A percentile compares a stretch with the other conserved stretches of the same genome.
These are phyloP conservation scores for Schizaphis graminum DNA, from an alignment of 2,888 invertebrate genomes.

Conservation along the genomic window DNA sequence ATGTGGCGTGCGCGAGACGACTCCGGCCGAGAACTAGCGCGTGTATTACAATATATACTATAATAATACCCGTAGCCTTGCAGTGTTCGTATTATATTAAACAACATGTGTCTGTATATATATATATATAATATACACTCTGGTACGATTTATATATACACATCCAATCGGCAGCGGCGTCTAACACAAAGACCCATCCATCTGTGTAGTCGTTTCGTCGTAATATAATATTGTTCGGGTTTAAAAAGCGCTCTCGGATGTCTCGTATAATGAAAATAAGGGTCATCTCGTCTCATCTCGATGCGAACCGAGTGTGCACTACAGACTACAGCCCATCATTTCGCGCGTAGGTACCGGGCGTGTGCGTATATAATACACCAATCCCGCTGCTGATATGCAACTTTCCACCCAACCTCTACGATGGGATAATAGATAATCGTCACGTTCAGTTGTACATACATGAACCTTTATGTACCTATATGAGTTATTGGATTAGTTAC, in stretches of 20 bases:
- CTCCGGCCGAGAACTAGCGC: background rate
- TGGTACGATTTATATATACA: background rate
- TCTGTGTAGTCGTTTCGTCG: background rate
- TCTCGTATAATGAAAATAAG: conserved; percentile 40
- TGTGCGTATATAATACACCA: background rate
- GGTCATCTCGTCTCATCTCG: conserved; percentile 28
- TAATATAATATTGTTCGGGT: conserved; percentile 52
- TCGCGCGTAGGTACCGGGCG: background rate
- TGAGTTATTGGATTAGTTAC: background rate
- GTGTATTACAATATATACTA: background rate
- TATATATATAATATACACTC: background rate
- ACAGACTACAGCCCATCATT: background rate
- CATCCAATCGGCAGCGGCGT: conserved; percentile 13
- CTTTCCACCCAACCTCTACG: too few relatives aligned
- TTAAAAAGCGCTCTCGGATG: conserved; percentile 58
- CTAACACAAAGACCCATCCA: conserved; percentile 26
- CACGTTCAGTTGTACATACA: background rate
- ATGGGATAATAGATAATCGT: background rate
- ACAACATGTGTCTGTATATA: background rate
- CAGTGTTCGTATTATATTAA: conserved; percentile 1
- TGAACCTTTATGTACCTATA: background rate
- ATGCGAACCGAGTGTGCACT: background rate
- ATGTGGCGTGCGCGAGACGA: background rate
- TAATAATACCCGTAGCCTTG: background rate
- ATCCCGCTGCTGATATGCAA: background rate